Evolutionary conservation across 2,113 vertebrate genomes (phyloP), one percentile per base, ranked within the genome.

Genomic region (Budorcas taxicolor): DNA sequence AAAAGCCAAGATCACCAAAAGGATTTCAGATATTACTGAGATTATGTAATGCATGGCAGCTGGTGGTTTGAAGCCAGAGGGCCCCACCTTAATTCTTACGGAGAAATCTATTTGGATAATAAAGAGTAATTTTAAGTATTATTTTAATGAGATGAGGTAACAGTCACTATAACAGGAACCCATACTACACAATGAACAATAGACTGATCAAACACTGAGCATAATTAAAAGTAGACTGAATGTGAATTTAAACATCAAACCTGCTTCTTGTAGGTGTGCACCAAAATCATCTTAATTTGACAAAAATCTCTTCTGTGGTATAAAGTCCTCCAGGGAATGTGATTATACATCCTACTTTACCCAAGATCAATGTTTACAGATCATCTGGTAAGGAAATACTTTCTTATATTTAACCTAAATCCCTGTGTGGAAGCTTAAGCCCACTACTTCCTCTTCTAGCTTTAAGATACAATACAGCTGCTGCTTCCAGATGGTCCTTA

Each of bases 371-470:
- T 89, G 83, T 95, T 97, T 97, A 71, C 85, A 96, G 80, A 97
- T 96, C 90, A 93, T 91, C 93, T 96, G 87, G 64, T 89, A 91
- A 95, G 52, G 50, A 88, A 96, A 96, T 96, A 53, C 55, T 95
- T 94, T 95, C 74, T 96, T 94, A 89, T 97, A 91, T 93, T 97
- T 91, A 96, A 98, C 57, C 67, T 89, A 95, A 95, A 92, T 98
- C 87, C 58, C 82, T 87, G 4, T 53, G 90, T 95, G 60, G 81
- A 96, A 94, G 83, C 88, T 93, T 96, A 96, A 96, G 33, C 82
- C 67, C 40, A 80, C 21, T 60, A 67, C 86, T 97, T 97, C 81
- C 92, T 95, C 52, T 96, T 88, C n/a, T 74, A 93, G 58, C 60
- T 94, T 76, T 29, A 87, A 96, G 88, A 97, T 53, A 36, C 6